Base-by-base conservation (phyloP, 2,888 invertebrate genomes). In the Cataglyphis cursor region DNA sequence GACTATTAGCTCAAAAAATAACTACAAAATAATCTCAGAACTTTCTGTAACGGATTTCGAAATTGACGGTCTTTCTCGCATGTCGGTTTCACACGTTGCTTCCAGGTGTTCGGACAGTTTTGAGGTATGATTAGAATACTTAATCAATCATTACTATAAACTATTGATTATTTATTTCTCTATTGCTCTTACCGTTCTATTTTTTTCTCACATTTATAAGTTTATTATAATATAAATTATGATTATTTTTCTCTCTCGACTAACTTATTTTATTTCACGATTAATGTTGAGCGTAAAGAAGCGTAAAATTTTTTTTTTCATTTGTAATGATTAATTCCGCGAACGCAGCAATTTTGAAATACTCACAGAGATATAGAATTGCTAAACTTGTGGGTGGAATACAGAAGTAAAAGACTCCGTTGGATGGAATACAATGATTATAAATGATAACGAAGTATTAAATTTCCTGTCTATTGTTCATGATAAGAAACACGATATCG, bases 391-490 rank as follows among this genome's bases (percentile, higher is more conserved):
- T 59, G 41, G 18, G n/a, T 18, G 3, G 59, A 9, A 59, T 64
- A 24, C 10, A 62, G 12, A 15, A 15, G 15, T 15, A 44, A 12
- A 15, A 15, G 15, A 44, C 12, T 44, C 44, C 15, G 44, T 21
- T 70, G 41, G 4, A n/a, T 18, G 6, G 35, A 9, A 59, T 75
- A 35, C 18, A 62, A 75, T 59, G 35, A 80, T 80, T 68, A 80
- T 72, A 73, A 72, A 59, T 80, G 78, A 78, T 78, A 78, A 80
- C 73, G 18, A 78, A 18, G 78, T 59, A 73, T 73, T 80, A 73
- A 80, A 61, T 72, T 72, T 4, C 9, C 54, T 31, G 57, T 70
- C 59, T 41, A 59, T 73, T 80, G 74, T 80, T 72, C 59, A 12
- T 61, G 44, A 80, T 72, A 80, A 57, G n/a, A 76, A n/a, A 66